Base-by-base conservation (phyloP, 2,797 vertebrate genomes). In the Sebastolobus alascanus region DNA sequence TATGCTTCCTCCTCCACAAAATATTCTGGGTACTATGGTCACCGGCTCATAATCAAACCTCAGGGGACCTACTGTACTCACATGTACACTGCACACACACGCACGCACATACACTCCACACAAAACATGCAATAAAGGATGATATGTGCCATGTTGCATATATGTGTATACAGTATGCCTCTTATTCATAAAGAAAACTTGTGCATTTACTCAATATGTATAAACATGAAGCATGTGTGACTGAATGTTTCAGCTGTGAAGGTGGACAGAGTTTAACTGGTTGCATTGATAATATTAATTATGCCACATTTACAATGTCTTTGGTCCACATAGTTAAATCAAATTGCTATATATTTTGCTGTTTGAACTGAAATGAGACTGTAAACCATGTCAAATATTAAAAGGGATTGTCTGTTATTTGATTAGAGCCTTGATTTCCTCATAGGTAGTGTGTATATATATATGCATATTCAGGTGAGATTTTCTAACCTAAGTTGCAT, bases 21-120 rank as follows among this genome's bases (percentile, higher is more conserved):
- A 84, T 80, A 85, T 76, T 83, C 85, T 73, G 76, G 61, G 8
- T 38, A 74, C 84, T 70, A 8, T 80, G 77, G 84, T 85, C 93
- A 86, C 73, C 29, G 37, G 90, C 77, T 84, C 75, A 84, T 92
- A 88, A 92, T 91, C 89, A 90, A 91, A 89, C 90, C 90, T 86
- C 85, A 81, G 84, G 88, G 88, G 84, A 31, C 68, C 67, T 80
- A 75, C 25, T 25, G 25, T 25, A 25, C 65, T 29, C 76, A 73
- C 52, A 74, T 43, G 59, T 61, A 43, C 70, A 68, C 20, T 6
- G 56, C 65, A 77, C 54, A 75, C 71, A 79, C 65, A 73, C 64
- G 79, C 52, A 66, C 56, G 52, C 75, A 71, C 76, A 77, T 63
- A 73, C 65, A 78, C 79, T 27, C 79, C 70, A 73, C 37, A 79